Percentiles rank a stretch among this genome's conserved stretches.
These are phyloP conservation scores for Dysmachus trigonus DNA, from an alignment of 2,888 invertebrate species.

Conservation along the genomic window DNA sequence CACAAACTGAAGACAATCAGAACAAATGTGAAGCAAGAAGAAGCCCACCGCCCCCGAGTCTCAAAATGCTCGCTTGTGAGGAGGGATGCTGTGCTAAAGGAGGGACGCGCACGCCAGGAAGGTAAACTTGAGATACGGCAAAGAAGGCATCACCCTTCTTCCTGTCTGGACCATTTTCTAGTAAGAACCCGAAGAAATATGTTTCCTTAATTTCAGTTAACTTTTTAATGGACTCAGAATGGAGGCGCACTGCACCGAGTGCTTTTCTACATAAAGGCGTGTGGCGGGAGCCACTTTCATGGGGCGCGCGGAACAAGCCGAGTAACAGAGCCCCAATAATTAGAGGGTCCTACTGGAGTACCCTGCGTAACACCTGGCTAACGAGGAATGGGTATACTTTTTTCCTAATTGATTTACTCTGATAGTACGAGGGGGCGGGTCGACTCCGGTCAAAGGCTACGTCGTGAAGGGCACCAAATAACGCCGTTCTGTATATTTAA, in stretches of 20 bases:
- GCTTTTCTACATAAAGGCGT: not conserved
- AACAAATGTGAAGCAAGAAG: slow-evolving; percentile 22
- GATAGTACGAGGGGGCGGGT: not conserved
- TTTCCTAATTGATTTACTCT: not conserved
- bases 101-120: not conserved
- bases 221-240: slow-evolving; percentile 36
- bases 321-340: not conserved
- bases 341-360: not conserved
- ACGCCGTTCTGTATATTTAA: not conserved
- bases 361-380: not conserved
- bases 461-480: not conserved
- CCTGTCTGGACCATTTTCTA: slow-evolving; percentile 14
- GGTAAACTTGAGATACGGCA: not conserved
- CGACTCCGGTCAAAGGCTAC: not conserved
- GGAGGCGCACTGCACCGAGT: not conserved
- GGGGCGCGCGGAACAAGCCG: not conserved
- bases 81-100: not conserved
- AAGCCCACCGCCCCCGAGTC: not conserved
- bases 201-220: slow-evolving; percentile 40
- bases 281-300: not conserved
- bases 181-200: slow-evolving; percentile 20
- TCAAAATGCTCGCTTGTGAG: no score
- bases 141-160: not conserved
- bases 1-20: slow-evolving; percentile 41
- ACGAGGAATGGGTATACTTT: not conserved